Percentiles rank a stretch among this genome's conserved stretches.
These are phyloP conservation scores for Nomada fabriciana DNA, from an alignment of 2,888 invertebrate genomes.

Conservation along the genomic window DNA sequence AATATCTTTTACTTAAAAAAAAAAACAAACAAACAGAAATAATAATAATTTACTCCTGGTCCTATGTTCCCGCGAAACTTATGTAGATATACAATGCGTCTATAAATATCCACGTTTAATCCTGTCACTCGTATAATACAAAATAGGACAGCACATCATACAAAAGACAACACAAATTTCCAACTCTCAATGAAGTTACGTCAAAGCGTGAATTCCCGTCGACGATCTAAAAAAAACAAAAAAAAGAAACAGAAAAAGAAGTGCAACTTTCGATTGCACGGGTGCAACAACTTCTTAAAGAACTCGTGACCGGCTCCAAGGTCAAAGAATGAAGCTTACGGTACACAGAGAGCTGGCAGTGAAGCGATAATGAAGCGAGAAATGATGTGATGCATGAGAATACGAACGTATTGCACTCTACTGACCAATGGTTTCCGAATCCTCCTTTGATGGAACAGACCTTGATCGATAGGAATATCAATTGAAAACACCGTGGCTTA, in stretches of 20 bases:
- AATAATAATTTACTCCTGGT: not conserved
- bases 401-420: slow-evolving; percentile 64
- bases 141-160: slow-evolving; percentile 17
- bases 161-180: slow-evolving; percentile 5
- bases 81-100: slow-evolving; percentile 8
- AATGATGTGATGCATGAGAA: slow-evolving; percentile 56
- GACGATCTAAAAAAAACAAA: not conserved
- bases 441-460: slow-evolving; percentile 78
- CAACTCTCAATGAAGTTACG: not conserved
- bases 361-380: slow-evolving; percentile 66
- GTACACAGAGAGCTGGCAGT: slow-evolving; percentile 56
- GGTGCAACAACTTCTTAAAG: slow-evolving; percentile 1
- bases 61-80: not conserved
- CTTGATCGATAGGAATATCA: slow-evolving; percentile 75
- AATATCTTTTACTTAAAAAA: not conserved
- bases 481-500: slow-evolving; percentile 69
- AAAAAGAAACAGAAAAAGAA: too few species aligned
- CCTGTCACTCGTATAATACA: not conserved
- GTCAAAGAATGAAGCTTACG: slow-evolving; percentile 61
- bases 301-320: slow-evolving; percentile 50
- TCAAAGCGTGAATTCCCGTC: too few species aligned
- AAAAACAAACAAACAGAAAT: not conserved
- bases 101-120: not conserved
- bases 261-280: slow-evolving; percentile 5
- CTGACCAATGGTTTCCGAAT: slow-evolving; percentile 71